Conservation (phyloP, 2,888 invertebrate species). For the Platycnemis pennipes region DNA sequence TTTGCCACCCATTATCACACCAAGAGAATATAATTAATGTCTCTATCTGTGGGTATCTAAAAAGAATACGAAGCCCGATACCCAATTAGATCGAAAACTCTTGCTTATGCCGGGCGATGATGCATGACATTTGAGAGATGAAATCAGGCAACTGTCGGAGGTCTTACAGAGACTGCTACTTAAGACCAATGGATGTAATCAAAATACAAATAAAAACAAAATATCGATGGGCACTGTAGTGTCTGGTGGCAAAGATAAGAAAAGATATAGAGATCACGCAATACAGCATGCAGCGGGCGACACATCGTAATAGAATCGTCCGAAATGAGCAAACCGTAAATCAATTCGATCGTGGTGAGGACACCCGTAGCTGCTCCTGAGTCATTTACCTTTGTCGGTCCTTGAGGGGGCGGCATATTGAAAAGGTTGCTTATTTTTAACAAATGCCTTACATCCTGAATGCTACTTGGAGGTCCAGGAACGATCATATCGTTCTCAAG, state of each 20-base stretch:
- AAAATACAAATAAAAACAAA: neutral
- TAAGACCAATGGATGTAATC: neutral
- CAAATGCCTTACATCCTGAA: neutral
- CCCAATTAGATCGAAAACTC: neutral
- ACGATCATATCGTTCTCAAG: neutral
- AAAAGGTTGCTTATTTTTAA: neutral
- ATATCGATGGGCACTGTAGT: neutral
- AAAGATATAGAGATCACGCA: neutral
- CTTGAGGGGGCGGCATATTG: neutral
- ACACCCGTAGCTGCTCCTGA: neutral
- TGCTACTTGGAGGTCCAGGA: neutral
- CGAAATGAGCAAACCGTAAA: neutral
- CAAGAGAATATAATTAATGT: neutral
- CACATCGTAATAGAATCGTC: slow-evolving; percentile 4
- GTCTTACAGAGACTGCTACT: neutral
- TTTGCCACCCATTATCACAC: neutral
- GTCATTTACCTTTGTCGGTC: neutral
- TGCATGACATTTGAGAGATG: neutral
- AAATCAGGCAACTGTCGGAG: neutral
- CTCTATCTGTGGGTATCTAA: neutral
- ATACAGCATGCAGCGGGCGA: neutral
- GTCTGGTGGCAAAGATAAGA: neutral
- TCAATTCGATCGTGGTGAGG: neutral
- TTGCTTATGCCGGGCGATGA: neutral
- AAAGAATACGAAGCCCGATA: neutral